Evolutionary conservation across 1,140 invertebrate species (phyloP), one percentile per base, ranked within the genome.

Genomic region (Aporrectodea caliginosa): DNA sequence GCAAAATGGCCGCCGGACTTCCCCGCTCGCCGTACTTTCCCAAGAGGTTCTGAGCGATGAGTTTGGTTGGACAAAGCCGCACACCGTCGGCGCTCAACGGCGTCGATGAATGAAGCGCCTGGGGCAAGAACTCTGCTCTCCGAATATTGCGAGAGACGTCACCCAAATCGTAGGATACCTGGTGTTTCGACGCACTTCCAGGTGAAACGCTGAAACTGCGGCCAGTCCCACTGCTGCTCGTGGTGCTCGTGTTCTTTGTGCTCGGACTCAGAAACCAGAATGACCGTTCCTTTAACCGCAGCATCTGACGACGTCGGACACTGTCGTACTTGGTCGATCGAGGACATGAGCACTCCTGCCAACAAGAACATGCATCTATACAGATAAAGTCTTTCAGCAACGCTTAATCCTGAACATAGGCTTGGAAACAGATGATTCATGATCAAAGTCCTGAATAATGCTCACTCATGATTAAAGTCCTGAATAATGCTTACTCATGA

Each of bases 251-350:
- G 43, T 58, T 22, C 22, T 58, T 58, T 58, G 43, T 58, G 43
- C 43, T 58, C 43, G 43, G 43, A 22, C 43, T 58, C 6, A 82
- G 79, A 72, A 82, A 82, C 81, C 81, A 82, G 70, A 78, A 78
- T 27, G 79, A 77, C 16, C 81, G 74, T 68, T 77, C 69, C 73
- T 80, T 76, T 43, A 82, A 35, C 31, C 76, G 71, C 30, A 80
- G 31, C 71, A 82, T 35, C 34, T 82, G 81, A 31, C 75, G 72
- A 16, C 69, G 79, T 1, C 75, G 69, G 16, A 82, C 81, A 33
- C 70, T 71, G 29, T 82, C 81, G 30, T 74, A 80, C n/a, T 78
- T 35, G 30, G 78, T 79, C 34, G 79, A 69, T 30, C 81, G 43
- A 22, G 43, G 22, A 58, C 22, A 58, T 6, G 6, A 58, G 22